Evolutionary conservation across 2,797 vertebrate genomes (phyloP).

Genomic region (Mormyrops attenuatus): DNA sequence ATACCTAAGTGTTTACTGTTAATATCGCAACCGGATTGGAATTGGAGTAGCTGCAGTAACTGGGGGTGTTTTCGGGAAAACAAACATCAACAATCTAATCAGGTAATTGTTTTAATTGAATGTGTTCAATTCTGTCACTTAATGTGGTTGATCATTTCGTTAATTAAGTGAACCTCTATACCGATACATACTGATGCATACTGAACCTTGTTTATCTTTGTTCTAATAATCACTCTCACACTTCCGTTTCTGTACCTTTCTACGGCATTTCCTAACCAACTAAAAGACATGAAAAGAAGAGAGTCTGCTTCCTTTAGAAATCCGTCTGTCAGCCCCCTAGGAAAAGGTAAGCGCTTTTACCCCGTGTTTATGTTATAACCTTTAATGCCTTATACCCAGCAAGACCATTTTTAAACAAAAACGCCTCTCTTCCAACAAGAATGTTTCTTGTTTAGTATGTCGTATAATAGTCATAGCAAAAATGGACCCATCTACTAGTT

Average conservation of each 20-base stretch:
- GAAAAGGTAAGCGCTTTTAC: slow-evolving; percentile 48
- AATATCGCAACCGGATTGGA: neutral
- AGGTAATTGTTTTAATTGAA: neutral
- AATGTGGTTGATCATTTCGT: neutral
- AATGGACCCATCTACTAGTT: neutral
- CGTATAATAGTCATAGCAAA: neutral
- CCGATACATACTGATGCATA: neutral
- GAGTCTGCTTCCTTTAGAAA: slow-evolving; percentile 51
- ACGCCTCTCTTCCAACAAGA: neutral
- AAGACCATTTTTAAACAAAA: neutral
- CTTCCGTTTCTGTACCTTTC: neutral
- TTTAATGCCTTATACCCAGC: neutral
- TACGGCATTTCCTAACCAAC: neutral
- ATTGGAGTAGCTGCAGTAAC: neutral
- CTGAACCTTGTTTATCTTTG: neutral
- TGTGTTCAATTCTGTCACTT: neutral
- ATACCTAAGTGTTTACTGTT: neutral
- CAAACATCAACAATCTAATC: neutral
- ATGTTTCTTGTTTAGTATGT: neutral
- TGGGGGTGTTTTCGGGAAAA: neutral
- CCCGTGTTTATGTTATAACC: neutral
- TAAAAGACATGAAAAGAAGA: slow-evolving; percentile 43
- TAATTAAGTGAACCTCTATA: neutral
- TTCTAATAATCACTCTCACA: neutral
- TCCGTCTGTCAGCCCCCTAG: slow-evolving; percentile 48